Conservation (phyloP, 1,140 invertebrate species). For the Zaprionus ghesquierei region DNA sequence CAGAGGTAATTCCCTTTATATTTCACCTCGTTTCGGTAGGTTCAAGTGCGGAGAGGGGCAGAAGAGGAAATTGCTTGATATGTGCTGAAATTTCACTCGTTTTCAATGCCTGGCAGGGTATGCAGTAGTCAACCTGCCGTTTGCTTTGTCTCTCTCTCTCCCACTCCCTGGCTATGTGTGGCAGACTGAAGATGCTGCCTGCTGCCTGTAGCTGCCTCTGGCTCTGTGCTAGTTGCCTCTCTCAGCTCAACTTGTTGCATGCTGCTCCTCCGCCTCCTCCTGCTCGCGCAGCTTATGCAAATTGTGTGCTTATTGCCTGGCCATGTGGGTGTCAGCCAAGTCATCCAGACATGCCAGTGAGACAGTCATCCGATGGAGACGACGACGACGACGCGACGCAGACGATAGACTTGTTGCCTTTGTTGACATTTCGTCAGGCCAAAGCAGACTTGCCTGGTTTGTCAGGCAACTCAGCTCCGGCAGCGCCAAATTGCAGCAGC, state of each 20-base stretch:
- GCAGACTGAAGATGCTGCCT: constrained; percentile 50
- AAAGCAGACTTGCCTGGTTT: constrained; percentile 49
- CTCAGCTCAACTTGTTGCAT: constrained; percentile 50
- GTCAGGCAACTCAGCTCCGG: constrained; percentile 13
- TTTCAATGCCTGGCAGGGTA: too few species aligned
- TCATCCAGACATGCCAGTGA: constrained; percentile 38
- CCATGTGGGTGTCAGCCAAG: constrained; percentile 70
- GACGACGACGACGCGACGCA: constrained; percentile 26
- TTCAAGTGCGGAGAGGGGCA: background rate
- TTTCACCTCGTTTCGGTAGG: constrained; percentile 23
- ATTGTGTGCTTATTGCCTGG: constrained; percentile 68
- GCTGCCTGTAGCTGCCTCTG: constrained; percentile 27
- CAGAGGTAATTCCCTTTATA: constrained; percentile 41
- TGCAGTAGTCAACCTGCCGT: background rate
- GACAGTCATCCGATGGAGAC: background rate
- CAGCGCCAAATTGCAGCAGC: background rate
- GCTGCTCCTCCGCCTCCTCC: background rate
- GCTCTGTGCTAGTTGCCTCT: constrained; percentile 16
- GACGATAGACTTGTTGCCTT: constrained; percentile 74
- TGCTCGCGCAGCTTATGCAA: constrained; percentile 73
- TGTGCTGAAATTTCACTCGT: too few species aligned
- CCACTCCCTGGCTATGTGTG: constrained; percentile 31
- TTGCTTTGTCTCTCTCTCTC: background rate
- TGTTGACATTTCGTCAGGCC: constrained; percentile 76
- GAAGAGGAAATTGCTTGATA: background rate